Base-by-base conservation (phyloP, 2,797 vertebrate species). In the Acipenser ruthenus region DNA sequence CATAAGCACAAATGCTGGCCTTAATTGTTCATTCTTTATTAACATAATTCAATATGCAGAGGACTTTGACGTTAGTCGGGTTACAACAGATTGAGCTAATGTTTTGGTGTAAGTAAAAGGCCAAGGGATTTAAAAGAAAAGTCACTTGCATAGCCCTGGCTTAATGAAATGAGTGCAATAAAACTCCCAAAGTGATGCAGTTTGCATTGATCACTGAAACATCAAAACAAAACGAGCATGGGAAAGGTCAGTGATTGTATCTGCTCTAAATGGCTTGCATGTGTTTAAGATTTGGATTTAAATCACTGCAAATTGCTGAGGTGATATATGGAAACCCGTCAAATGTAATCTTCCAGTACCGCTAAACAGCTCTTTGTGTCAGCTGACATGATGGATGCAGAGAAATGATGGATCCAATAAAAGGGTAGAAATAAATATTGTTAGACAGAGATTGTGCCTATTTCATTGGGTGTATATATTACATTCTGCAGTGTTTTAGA, bases 191-290 rank as follows among this genome's bases (percentile, higher is more conserved):
- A 82, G 80, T 75, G 74, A 70, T 72, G 73, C 67, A 48, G 62
- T 67, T 72, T 63, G 2, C 69, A 82, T 82, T 64, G 78, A 85
- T 83, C 77, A 71, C 75, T 73, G 23, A 62, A 73, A 76, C 75
- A 72, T 72, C 68, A 71, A 81, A 83, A 78, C 73, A 76, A 75
- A 86, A 79, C 67, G 78, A 86, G 79, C 76, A 76, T 82, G 82
- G 74, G 78, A 92, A 93, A 94, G 86, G 89, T 92, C 89, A 89
- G 77, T 78, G 77, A 78, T 86, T 85, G 83, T 76, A 73, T 78
- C 77, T 84, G 75, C 78, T 79, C 76, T 77, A 82, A 86, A 89
- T 75, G 76, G 86, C 81, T 85, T 79, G 80, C 86, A 86, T 87
- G 76, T 76, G 71, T 79, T 79, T 79, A 83, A 85, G 89, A 90